These are phyloP conservation scores for Lepus oiostolus DNA, from an alignment of 2,797 vertebrate species.

Conservation along the genomic window DNA sequence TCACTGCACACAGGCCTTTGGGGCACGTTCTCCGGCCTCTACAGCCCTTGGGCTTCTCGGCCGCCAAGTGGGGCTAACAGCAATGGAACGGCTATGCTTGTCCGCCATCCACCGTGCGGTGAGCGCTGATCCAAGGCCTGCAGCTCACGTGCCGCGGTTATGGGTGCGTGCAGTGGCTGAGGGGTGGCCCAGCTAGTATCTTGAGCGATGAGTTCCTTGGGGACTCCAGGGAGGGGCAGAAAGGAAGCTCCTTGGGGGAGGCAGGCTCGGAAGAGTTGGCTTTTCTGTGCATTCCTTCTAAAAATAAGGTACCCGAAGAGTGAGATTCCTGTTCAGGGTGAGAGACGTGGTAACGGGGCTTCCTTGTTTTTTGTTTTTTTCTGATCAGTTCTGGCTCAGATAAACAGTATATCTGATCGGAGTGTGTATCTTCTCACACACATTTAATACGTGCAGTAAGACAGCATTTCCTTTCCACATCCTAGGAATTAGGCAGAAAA, in stretches of 20 bases:
- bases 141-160: not conserved
- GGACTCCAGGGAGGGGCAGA: not conserved
- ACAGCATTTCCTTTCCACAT: not conserved
- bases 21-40: not conserved
- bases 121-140: not conserved
- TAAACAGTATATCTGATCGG: not conserved
- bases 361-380: not conserved
- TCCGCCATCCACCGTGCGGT: fast-evolving
- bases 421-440: not conserved
- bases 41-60: not conserved
- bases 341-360: not conserved
- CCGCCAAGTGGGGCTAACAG: not conserved
- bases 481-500: not conserved
- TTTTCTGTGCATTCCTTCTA: not conserved
- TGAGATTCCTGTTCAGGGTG: too few species aligned
- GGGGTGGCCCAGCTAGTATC: not conserved
- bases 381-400: not conserved
- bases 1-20: not conserved
- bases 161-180: not conserved
- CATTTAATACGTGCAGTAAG: not conserved
- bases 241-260: not conserved
- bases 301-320: not conserved
- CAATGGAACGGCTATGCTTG: not conserved
- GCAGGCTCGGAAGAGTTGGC: not conserved
- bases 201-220: fast-evolving